phyloP scores from a whole-genome alignment of 2,113 vertebrate genomes.

The Beaufortia kweichowensis region DNA sequence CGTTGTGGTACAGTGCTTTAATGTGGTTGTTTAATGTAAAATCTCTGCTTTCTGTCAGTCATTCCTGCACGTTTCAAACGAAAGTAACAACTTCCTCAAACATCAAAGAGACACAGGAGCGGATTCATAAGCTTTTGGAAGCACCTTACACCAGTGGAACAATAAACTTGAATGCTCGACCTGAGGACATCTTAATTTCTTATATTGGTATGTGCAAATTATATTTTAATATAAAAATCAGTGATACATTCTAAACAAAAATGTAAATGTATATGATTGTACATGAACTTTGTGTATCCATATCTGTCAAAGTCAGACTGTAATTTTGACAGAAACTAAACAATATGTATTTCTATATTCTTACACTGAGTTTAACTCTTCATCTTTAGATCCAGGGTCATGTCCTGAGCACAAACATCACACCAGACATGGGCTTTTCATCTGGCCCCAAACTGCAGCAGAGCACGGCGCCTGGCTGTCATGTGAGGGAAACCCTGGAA shows the following conservation, averaged over 20 bases:
- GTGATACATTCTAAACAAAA: too few relatives aligned
- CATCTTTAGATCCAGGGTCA: conserved; percentile 64
- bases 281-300: too few relatives aligned
- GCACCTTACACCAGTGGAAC: conserved; percentile 50
- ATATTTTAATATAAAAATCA: not conserved
- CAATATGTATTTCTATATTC: not conserved
- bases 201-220: conserved; percentile 66
- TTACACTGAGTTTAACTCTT: conserved; percentile 3
- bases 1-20: not conserved
- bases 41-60: conserved; percentile 51
- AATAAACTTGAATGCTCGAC: conserved; percentile 41
- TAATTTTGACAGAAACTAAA: not conserved
- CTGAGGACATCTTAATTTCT: conserved; percentile 62
- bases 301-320: not conserved
- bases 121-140: conserved; percentile 56
- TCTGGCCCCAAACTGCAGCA: conserved; percentile 74
- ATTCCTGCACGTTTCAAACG: conserved; percentile 70
- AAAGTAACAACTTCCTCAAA: conserved; percentile 55
- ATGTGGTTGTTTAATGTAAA: not conserved
- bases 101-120: conserved; percentile 50
- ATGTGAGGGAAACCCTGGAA: conserved; percentile 72
- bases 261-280: too few relatives aligned
- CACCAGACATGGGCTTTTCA: conserved; percentile 75
- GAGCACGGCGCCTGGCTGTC: conserved; percentile 47
- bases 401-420: conserved; percentile 67